Conservation (phyloP, 2,113 vertebrate genomes). For the Psilopogon haemacephalus region DNA sequence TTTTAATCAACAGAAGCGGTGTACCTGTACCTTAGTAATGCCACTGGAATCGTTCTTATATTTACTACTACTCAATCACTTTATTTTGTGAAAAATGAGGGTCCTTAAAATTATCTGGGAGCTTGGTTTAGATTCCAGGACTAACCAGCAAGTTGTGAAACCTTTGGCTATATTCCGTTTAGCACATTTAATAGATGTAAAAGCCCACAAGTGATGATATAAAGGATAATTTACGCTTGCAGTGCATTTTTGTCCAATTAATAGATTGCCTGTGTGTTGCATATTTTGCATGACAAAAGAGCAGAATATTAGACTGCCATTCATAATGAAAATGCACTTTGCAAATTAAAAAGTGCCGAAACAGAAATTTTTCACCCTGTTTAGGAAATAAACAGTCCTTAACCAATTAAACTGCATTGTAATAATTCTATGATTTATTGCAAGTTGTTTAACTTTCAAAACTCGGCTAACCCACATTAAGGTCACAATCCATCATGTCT, state of each 20-base stretch:
- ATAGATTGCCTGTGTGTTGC: slow-evolving; percentile 98
- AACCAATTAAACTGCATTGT: slow-evolving; percentile 99
- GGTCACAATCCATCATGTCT: slow-evolving; percentile 99
- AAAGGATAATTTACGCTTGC: slow-evolving; percentile 93
- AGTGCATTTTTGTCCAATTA: slow-evolving; percentile 98
- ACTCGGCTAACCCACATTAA: slow-evolving; percentile 99
- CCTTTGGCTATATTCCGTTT: slow-evolving; percentile 82
- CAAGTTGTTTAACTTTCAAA: slow-evolving; percentile 99
- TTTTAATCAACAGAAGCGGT: slow-evolving; percentile 58
- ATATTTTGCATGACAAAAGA: slow-evolving; percentile 99
- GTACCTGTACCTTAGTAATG: slow-evolving; percentile 45
- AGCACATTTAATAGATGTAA: slow-evolving; percentile 84
- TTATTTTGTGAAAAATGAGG: slow-evolving; percentile 76
- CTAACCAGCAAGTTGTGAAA: slow-evolving; percentile 72
- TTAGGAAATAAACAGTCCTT: slow-evolving; percentile 99
- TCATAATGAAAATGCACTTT: slow-evolving; percentile 99
- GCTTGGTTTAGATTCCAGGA: slow-evolving; percentile 74
- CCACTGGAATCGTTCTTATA: slow-evolving; percentile 70
- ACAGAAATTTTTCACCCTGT: slow-evolving; percentile 96
- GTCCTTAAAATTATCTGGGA: slow-evolving; percentile 71
- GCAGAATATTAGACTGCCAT: slow-evolving; percentile 98
- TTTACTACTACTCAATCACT: slow-evolving; percentile 83
- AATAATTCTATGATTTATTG: slow-evolving; percentile 99
- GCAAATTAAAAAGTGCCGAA: slow-evolving; percentile 99
- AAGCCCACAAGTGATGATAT: slow-evolving; percentile 79